Evolutionary conservation across 2,797 vertebrate genomes (phyloP).

Genomic region (Megalops cyprinoides): DNA sequence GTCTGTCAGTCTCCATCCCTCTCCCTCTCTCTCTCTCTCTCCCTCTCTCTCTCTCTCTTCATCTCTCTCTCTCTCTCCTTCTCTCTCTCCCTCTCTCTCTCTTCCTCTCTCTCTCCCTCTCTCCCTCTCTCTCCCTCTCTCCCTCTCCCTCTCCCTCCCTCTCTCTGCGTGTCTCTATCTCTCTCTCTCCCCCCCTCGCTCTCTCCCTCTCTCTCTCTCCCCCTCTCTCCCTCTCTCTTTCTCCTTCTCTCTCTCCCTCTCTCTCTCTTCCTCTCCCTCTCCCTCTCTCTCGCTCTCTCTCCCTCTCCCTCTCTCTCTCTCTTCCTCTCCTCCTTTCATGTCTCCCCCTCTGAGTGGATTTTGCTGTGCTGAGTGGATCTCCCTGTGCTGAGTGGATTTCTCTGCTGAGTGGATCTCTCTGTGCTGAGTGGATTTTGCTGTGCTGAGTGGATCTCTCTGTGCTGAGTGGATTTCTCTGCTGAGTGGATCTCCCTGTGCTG

Average conservation of each 20-base stretch:
- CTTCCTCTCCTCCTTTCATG: too few species aligned
- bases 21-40: conserved; percentile 30
- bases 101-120: background rate
- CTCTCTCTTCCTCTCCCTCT: conserved; percentile 36
- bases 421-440: too few species aligned
- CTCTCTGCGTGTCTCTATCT: background rate
- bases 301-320: background rate
- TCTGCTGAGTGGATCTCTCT: too few species aligned
- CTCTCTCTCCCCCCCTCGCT: background rate
- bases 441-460: too few species aligned
- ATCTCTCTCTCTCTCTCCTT: conserved; percentile 47
- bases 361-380: too few species aligned
- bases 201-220: background rate
- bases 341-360: too few species aligned
- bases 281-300: conserved; percentile 29
- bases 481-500: too few species aligned
- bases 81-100: too few species aligned
- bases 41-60: conserved; percentile 39
- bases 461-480: too few species aligned
- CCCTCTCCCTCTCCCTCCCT: conserved; percentile 31
- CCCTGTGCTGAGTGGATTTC: too few species aligned
- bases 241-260: conserved; percentile 31
- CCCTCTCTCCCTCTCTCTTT: conserved; percentile 24
- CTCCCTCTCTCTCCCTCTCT: background rate
- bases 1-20: conserved; percentile 37